Base-by-base conservation (phyloP, 2,797 vertebrate species). In the Neoniphon sammara region DNA sequence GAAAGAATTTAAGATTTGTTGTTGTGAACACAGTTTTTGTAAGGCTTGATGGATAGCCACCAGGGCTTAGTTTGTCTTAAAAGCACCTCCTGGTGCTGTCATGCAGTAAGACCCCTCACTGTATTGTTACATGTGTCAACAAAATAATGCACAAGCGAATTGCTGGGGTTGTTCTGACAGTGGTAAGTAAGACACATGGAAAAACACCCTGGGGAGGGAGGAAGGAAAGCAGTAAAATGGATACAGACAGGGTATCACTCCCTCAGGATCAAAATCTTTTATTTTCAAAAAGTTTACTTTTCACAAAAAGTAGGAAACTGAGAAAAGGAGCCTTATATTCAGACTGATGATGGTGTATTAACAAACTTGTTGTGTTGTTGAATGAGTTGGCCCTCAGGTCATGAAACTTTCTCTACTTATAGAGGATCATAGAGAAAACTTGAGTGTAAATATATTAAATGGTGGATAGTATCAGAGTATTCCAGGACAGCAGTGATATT, bases 91-190 rank as follows among this genome's bases (percentile, higher is more conserved):
- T 36, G 50, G 17, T 63, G 31, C 15, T 46, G 66, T 47, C 18
- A 30, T 10, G 14, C 1, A 60, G 17, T 21, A 6, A 10, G 47
- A 50, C 1, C 17, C 2, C 20, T 27, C 54, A n/a, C 7, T 66
- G 18, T 18, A 2, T 49, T 4, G 15, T 7, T 17, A 2, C 6
- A 4, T 1, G 7, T 17, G 21, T 21, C 27, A 15, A 36, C 53
- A 44, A 55, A 66, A 62, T 54, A 25, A 74, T 34, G n/a, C 34
- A 61, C 23, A 17, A 30, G 44, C 18, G 12, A 60, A 53, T 36
- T 25, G 27, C 7, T n/a, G 44, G 49, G 54, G 25, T 7, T 59
- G 50, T 59, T 63, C 11, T 31, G 42, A 70, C 31, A 34, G 31
- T 34, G 31, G 5, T 34, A 7, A 34, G 31, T 34, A 34, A 34